Evolutionary conservation across 2,888 invertebrate species (phyloP).

Genomic region (Cyclophora albipunctata): DNA sequence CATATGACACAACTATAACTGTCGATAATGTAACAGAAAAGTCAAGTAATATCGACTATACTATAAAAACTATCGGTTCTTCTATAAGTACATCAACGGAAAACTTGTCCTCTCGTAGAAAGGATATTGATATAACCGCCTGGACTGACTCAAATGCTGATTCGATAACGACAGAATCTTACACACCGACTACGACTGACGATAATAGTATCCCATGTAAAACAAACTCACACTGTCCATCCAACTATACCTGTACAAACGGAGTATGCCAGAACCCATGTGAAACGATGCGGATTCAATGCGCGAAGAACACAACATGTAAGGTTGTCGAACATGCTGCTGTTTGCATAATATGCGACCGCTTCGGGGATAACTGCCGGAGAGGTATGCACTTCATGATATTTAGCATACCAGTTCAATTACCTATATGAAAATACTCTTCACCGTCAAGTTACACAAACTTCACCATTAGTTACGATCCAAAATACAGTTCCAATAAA

Average conservation of each 20-base stretch:
- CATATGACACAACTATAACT: too few relatives aligned
- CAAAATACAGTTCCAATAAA: too few relatives aligned
- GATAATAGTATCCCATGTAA: conserved; percentile 67
- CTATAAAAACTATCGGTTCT: conserved; percentile 19
- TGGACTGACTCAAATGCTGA: conserved; percentile 61
- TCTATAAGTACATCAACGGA: conserved; percentile 52
- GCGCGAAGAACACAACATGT: conserved; percentile 78
- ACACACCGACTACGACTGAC: conserved; percentile 33
- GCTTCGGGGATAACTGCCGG: conserved; percentile 74
- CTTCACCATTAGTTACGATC: too few relatives aligned
- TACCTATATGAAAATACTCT: too few relatives aligned
- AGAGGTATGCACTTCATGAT: conserved; percentile 74
- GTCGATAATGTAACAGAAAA: too few relatives aligned
- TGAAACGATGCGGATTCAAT: conserved; percentile 58
- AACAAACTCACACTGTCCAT: conserved; percentile 77
- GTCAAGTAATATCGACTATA: not conserved
- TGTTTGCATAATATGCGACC: conserved; percentile 76
- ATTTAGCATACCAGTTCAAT: conserved; percentile 28
- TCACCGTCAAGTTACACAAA: too few relatives aligned
- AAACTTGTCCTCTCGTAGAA: conserved; percentile 57
- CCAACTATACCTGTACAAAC: conserved; percentile 77
- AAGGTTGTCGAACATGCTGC: conserved; percentile 77
- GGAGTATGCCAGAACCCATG: conserved; percentile 80
- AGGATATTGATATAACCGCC: conserved; percentile 62
- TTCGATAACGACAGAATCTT: conserved; percentile 54